Percentiles rank a stretch among this genome's conserved stretches.
Conservation (phyloP, 1,140 invertebrate genomes). For the Drosophila erecta region DNA sequence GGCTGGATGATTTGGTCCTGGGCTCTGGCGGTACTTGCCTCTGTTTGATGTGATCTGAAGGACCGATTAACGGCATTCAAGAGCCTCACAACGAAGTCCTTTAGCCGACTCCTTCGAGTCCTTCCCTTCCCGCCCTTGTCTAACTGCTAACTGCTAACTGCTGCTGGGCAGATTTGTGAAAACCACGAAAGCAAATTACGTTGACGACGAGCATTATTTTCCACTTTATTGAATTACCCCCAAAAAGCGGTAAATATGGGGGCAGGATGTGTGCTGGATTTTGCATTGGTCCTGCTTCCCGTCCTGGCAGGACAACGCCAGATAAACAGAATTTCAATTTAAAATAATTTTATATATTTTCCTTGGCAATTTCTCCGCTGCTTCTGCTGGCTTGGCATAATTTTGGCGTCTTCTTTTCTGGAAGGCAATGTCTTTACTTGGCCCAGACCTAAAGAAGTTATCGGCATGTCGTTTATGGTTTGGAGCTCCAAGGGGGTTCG, state of each 20-base stretch:
- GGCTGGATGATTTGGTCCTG: neutral
- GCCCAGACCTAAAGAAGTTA: slow-evolving; percentile 75
- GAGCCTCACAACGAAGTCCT: slow-evolving; percentile 42
- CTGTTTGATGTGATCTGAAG: slow-evolving; percentile 78
- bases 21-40: slow-evolving; percentile 12
- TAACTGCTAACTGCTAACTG: slow-evolving; percentile 21
- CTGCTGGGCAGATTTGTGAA: slow-evolving; percentile 66
- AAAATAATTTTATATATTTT: slow-evolving; percentile 69
- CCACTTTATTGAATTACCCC: slow-evolving; percentile 80
- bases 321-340: slow-evolving; percentile 83
- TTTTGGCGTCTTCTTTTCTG: slow-evolving; percentile 10
- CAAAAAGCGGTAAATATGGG: slow-evolving; percentile 32
- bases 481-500: slow-evolving; percentile 12
- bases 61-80: slow-evolving; percentile 79
- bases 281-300: slow-evolving; percentile 4
- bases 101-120: neutral
- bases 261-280: slow-evolving; percentile 51
- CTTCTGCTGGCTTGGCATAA: slow-evolving; percentile 41
- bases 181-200: slow-evolving; percentile 81
- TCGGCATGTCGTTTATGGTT: slow-evolving; percentile 71
- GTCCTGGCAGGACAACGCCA: slow-evolving; percentile 16
- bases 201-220: slow-evolving; percentile 78
- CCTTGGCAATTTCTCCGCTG: slow-evolving; percentile 35
- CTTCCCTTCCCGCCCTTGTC: neutral
- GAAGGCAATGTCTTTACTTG: slow-evolving; percentile 55